Evolutionary conservation across 2,113 vertebrate genomes (phyloP), one percentile per base, ranked within the genome.

Genomic region (Prunella fulvescens): DNA sequence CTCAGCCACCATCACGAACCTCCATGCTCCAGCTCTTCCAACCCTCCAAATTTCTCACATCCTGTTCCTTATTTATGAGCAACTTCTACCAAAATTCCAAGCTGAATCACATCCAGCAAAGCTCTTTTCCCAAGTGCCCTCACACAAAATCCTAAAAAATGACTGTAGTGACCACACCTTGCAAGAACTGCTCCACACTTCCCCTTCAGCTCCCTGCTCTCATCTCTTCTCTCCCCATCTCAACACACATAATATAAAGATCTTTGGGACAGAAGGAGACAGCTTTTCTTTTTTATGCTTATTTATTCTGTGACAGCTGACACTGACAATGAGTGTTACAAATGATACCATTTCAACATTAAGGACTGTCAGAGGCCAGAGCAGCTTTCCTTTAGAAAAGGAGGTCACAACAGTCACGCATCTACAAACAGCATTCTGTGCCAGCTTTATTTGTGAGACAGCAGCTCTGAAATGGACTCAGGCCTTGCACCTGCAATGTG

Each of bases 1-100:
- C 17, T 19, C 51, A 72, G 24, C 2, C 35, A 74, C 14, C 10
- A 78, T 5, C 40, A 35, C 0, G 0, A 81, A 74, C 4, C 14
- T 74, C 20, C 3, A 64, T 1, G 1, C 50, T 73, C 15, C 53
- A 76, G 29, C 22, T 64, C n/a, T 82, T 69, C 18, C 23, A 80
- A 37, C 0, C 6, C 20, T 54, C 14, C 26, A 28, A 26, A 50
- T 50, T 88, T 73, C 54, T 73, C 35, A 44, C 4, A 28, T n/a
- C 25, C 10, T 48, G 33, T 24, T 62, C 11, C 37, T 71, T 60
- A 70, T 3, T 70, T 61, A 66, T 35, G 11, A 88, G 50, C 40
- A 69, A 50, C 33, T 54, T 17, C 64, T 70, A 77, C 7, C 29
- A 60, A 86, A 86, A 62, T 56, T 35, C 33, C 56, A 62, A 86